A percentile compares a stretch with the other conserved stretches of the same genome.
Evolutionary conservation across 2,888 invertebrate species (phyloP).

Genomic region (Metallyticus violacea): DNA sequence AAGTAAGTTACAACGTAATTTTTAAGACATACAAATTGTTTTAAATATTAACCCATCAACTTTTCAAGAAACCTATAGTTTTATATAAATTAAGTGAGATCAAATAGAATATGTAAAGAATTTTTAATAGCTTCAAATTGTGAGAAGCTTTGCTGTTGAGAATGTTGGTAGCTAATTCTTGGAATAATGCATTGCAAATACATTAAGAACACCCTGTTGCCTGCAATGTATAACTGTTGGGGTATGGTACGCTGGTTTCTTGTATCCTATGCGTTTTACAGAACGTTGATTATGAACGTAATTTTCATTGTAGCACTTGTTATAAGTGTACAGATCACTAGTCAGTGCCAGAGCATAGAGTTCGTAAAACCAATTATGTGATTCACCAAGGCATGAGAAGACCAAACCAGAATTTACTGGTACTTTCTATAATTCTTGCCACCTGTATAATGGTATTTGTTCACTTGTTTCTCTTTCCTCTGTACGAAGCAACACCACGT

Average conservation of each 20-base stretch:
- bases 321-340: background rate
- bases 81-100: background rate
- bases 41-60: background rate
- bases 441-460: conserved; percentile 57
- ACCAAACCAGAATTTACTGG: conserved; percentile 56
- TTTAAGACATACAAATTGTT: background rate
- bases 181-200: background rate
- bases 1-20: background rate
- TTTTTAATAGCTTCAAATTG: too few species aligned
- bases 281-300: background rate
- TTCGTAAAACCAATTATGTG: background rate
- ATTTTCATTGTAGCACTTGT: too few species aligned
- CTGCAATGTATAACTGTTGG: background rate
- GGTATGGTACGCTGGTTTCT: background rate
- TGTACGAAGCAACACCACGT: conserved; percentile 50
- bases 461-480: conserved; percentile 58
- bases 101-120: too few species aligned
- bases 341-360: background rate
- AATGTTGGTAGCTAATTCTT: background rate
- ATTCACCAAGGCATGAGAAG: conserved; percentile 29
- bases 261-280: background rate
- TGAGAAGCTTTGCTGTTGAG: too few species aligned
- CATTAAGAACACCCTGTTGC: background rate
- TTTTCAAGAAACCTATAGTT: background rate
- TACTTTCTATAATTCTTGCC: conserved; percentile 56